Evolutionary conservation across 2,888 invertebrate species (phyloP), one percentile per base, ranked within the genome.

Genomic region (Sycophila texana): DNA sequence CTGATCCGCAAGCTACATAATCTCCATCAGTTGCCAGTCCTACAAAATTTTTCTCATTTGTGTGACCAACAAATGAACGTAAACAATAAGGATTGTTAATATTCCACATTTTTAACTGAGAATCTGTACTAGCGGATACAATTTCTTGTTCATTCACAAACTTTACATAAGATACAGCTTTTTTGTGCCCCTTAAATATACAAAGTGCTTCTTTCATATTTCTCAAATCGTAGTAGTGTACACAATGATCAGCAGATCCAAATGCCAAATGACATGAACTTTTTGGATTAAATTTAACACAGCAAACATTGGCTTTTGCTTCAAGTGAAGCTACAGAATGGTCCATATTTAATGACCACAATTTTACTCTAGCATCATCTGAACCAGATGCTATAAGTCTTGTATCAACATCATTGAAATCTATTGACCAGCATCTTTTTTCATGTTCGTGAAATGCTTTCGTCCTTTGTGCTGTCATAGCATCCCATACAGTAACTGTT

Each of bases 161-260:
- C 90, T 97, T 96, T 0, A 98, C 97, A 91, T 98, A 98, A 0
- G 97, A 98, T 0, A 98, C 98, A 0, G 98, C 98, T 90, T 98
- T 98, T 82, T 95, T 93, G 89, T 98, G 98, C 53, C 98, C 97
- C 85, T 95, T 94, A 89, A 98, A 96, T 14, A 97, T 93, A 77
- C 94, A 94, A 20, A 98, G 92, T 0, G 98, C 95, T 82, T 95
- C 94, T 78, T 95, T 94, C 87, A 96, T 94, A 84, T 96, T 95
- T 55, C 98, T 92, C 83, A 98, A 92, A 91, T 98, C 98, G 91
- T 98, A 98, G 89, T 98, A 98, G 91, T 98, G 97, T 73, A 98
- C 97, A 92, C 97, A 97, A 91, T 98, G 98, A 91, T 98, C 98
- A 30, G 98, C 98, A n/a, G 97, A 97, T 16, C 98, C 98, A 91